Evolutionary conservation across 2,113 vertebrate species (phyloP), one percentile per base, ranked within the genome.

Genomic region (Plestiodon gilberti): DNA sequence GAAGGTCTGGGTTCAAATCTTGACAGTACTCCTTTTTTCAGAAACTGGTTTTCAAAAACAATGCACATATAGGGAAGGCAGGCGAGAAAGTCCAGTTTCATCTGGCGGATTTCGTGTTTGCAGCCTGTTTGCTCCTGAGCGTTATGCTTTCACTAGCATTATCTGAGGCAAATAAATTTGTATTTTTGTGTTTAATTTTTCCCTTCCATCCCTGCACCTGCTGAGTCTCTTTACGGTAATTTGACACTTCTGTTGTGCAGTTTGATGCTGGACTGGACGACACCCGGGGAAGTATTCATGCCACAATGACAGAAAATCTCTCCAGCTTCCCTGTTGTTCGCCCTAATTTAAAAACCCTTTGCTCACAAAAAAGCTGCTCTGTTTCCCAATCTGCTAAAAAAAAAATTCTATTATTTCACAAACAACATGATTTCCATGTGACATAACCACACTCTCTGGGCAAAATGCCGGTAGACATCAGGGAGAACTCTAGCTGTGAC

Each of bases 61-160:
- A 17, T 9, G 20, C 33, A 38, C 5, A 15, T 18, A 20, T 20
- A 55, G 13, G 23, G 20, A 8, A 70, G n/a, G 48, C 22, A 23
- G 48, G 6, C 2, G 35, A 43, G 65, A 35, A 33, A 71, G 79
- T 15, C 28, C 3, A 4, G 35, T 1, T 52, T 20, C 23, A 30
- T 13, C 6, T 2, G 0, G 3, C 0, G 9, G 33, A 33, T 1
- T 5, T 20, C 7, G 14, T 48, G 2, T 15, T 15, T 0, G 0
- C 38, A 18, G 0, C 0, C 9, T 1, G 48, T 62, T 73, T 25
- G 14, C 22, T 52, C 38, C 81, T 22, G 30, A 25, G 69, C 30
- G 4, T 76, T 64, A 62, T 74, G 28, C 40, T 48, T 85, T 6
- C 0, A 28, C 23, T 2, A 0, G 33, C 40, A 35, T 1, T 6